These are phyloP conservation scores for Kryptolebias ocellatus DNA, from an alignment of 2,797 vertebrate species.

Conservation along the genomic window DNA sequence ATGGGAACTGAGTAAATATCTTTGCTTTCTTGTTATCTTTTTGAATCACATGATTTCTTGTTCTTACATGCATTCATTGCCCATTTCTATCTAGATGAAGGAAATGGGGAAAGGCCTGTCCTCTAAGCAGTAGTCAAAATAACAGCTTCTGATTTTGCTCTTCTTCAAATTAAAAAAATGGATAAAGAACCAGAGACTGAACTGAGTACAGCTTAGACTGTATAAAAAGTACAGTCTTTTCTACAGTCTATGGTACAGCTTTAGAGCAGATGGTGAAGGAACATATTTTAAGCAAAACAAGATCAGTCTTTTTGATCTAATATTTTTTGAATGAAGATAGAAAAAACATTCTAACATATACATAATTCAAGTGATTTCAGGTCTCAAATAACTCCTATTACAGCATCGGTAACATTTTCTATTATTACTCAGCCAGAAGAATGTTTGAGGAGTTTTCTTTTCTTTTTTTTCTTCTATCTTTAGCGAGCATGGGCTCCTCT, in stretches of 20 bases:
- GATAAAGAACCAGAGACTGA: constrained; percentile 13
- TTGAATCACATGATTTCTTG: constrained; percentile 29
- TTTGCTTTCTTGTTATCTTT: constrained; percentile 2
- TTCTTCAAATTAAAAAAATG: background rate
- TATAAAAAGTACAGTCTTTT: too few species aligned
- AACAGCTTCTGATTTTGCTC: background rate
- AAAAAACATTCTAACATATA: too few species aligned
- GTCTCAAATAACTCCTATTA: too few species aligned
- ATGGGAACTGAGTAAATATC: constrained; percentile 10
- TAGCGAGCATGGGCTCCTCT: background rate
- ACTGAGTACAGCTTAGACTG: constrained; percentile 4
- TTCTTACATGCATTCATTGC: constrained; percentile 50
- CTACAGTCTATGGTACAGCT: constrained; percentile 3
- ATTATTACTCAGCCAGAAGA: background rate
- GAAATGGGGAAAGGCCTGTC: constrained; percentile 11
- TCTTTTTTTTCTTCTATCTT: background rate
- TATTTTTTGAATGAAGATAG: too few species aligned
- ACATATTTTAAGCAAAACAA: constrained; percentile 10
- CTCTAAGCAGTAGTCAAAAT: constrained; percentile 12
- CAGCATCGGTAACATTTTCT: background rate
- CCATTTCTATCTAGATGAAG: constrained; percentile 27
- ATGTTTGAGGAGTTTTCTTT: background rate
- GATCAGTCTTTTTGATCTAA: too few species aligned
- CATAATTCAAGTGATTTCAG: too few species aligned
- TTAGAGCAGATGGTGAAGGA: constrained; percentile 16